Evolutionary conservation across 2,113 vertebrate genomes (phyloP), one percentile per base, ranked within the genome.

Genomic region (Hydrochoerus hydrochaeris): DNA sequence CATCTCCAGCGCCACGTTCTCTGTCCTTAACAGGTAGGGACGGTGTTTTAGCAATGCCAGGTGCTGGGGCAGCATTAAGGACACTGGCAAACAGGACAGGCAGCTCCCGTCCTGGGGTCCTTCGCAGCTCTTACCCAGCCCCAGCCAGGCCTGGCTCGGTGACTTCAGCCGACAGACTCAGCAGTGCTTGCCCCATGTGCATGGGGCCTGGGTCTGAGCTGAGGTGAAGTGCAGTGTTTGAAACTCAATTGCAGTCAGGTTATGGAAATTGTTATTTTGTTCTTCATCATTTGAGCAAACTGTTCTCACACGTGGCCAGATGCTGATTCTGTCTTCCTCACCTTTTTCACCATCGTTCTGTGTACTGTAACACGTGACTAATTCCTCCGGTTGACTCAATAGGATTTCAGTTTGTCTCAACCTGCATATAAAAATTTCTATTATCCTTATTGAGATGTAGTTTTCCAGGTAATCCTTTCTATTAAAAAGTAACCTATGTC

Each of bases 401-500:
- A 96, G 82, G 49, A 30, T 83, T 49, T 30, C 7, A 81, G 28
- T 94, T 85, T 62, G 32, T 90, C 52, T 95, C 38, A 85, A n/a
- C 26, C 58, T 91, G 65, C 2, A 49, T 49, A 52, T 52, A 54
- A 95, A 93, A 7, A 14, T 89, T 90, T 94, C 35, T 44, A 14
- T 65, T 97, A 52, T 88, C 46, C 46, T 78, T 95, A 69, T n/a
- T 88, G 81, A 82, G n/a, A 85, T 80, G 75, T 19, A 67, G 22
- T 88, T 80, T 41, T 6, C 69, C 38, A 67, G 57, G 69, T 58
- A 85, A 63, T 88, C 10, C 60, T 93, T 44, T 85, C 85, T 81
- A 57, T 54, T 95, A 35, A 85, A 91, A 88, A 49, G 71, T 65
- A 91, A 82, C 20, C 60, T 75, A 17, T 93, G 22, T 93, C 46